These are phyloP conservation scores for Ennomos quercinarius DNA, from an alignment of 2,888 invertebrate species.

Conservation along the genomic window DNA sequence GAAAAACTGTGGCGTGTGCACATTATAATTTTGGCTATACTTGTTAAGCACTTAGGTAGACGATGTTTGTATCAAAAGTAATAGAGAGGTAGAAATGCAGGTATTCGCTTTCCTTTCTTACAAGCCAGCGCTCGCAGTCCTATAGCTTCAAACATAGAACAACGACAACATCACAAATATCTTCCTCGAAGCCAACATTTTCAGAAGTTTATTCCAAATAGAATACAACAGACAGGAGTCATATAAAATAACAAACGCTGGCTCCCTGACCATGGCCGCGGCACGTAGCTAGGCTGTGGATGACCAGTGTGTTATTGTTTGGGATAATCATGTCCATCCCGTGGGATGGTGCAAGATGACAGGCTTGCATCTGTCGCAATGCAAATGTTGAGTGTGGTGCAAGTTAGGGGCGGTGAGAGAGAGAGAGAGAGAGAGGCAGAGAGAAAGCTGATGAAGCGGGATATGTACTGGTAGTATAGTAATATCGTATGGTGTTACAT, in stretches of 20 bases:
- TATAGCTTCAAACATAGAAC: background rate
- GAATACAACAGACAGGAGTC: constrained; percentile 38
- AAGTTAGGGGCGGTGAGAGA: constrained; percentile 32
- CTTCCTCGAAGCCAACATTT: constrained; percentile 44
- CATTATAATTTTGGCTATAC: background rate
- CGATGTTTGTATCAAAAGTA: too few relatives aligned
- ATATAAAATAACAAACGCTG: constrained; percentile 68
- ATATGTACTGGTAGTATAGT: too few relatives aligned
- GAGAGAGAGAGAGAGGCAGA: background rate
- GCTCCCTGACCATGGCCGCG: constrained; percentile 39
- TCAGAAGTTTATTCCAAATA: constrained; percentile 49
- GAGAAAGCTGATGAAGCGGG: too few relatives aligned
- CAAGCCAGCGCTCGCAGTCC: background rate
- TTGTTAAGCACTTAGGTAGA: too few relatives aligned
- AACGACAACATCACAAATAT: constrained; percentile 9
- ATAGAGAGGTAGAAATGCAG: too few relatives aligned
- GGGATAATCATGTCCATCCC: constrained; percentile 63
- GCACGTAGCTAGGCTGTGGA: constrained; percentile 49
- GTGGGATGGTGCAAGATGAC: constrained; percentile 54
- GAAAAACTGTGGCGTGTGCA: constrained; percentile 28
- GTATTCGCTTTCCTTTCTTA: background rate
- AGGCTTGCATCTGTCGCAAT: constrained; percentile 72
- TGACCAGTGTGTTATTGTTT: constrained; percentile 56
- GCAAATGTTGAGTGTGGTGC: constrained; percentile 53
- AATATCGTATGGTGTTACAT: too few relatives aligned